Percentiles rank a stretch among this genome's conserved stretches.
Conservation (phyloP, 37 sponge, comb jelly and placozoan genomes). For the Eunapius fragilis region DNA sequence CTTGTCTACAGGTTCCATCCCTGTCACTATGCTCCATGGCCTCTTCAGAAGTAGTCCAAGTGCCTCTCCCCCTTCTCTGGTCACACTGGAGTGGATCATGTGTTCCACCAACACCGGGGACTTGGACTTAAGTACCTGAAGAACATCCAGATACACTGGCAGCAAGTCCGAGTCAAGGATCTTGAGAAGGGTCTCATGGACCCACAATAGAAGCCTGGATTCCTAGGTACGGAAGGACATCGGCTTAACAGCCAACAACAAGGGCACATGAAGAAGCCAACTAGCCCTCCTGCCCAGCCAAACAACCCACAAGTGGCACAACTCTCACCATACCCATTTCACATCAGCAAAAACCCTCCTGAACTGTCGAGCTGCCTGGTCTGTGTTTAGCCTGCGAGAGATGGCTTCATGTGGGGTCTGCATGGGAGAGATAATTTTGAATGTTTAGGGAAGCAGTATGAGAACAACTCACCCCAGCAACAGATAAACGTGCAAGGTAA, state of each 20-base stretch:
- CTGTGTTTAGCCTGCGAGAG: conserved; percentile 60
- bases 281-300: too few species aligned
- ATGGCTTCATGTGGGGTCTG: conserved; percentile 72
- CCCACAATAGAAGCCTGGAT: conserved; percentile 51
- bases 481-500: conserved; percentile 58
- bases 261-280: too few species aligned
- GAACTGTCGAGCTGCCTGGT: conserved; percentile 54
- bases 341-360: conserved; percentile 66
- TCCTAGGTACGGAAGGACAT: too few species aligned
- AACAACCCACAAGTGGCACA: too few species aligned
- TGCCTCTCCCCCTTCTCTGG: conserved; percentile 57
- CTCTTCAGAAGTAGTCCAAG: conserved; percentile 73
- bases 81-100: conserved; percentile 59
- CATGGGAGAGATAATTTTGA: not conserved
- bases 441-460: not conserved
- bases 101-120: conserved; percentile 72
- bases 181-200: conserved; percentile 64
- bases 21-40: conserved; percentile 79
- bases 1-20: conserved; percentile 60
- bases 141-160: conserved; percentile 82
- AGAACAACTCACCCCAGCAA: conserved; percentile 38
- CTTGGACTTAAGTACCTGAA: conserved; percentile 68
- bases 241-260: too few species aligned
- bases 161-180: conserved; percentile 63
- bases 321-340: conserved; percentile 61